Evolutionary conservation across 2,888 invertebrate species (phyloP), one percentile per base, ranked within the genome.

Genomic region (Ophraella communa): DNA sequence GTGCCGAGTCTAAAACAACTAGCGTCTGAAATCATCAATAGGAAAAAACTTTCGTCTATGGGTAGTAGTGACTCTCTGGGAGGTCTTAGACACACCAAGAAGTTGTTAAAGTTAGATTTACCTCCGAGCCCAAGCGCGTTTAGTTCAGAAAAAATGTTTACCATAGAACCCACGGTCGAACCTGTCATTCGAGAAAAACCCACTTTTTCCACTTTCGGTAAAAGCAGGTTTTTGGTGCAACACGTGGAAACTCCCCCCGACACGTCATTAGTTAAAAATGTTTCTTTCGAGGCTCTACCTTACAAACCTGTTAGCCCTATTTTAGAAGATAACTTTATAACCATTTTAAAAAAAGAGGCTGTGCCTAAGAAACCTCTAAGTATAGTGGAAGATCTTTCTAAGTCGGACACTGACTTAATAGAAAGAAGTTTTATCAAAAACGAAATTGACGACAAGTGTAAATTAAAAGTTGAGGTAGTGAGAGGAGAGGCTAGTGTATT

Each of bases 71-170:
- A 77, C 42, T 70, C 73, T 23, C 81, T 92, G 7, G 92, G 92
- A 20, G 91, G 91, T 10, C 80, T 92, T 39, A 81, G 91, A 11
- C 92, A 92, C 77, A 91, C 91, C 4, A 83, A 91, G 65, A 89
- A 90, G 78, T 86, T 86, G 68, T 84, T 92, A 14, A 91, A 90
- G 77, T 83, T 92, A 8, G 91, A 92, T 79, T 81, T 92, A 24
- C 87, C 88, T 0, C 87, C 87, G 1, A 86, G 86, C 73, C 87
- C 87, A 0, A 81, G 79, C 54, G 80, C 82, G 10, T 82, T 83
- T 69, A 78, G 80, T 14, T 78, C 79, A 3, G 74, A 65, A 11
- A 78, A 78, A 73, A 72, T 73, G 8, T 81, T 81, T 63, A 74
- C 74, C 8, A 70, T 86, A 42, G 84, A 85, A 30, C 83, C 84